Evolutionary conservation across 2,113 vertebrate species (phyloP).

Genomic region (Stomatorhinus ivindoensis): DNA sequence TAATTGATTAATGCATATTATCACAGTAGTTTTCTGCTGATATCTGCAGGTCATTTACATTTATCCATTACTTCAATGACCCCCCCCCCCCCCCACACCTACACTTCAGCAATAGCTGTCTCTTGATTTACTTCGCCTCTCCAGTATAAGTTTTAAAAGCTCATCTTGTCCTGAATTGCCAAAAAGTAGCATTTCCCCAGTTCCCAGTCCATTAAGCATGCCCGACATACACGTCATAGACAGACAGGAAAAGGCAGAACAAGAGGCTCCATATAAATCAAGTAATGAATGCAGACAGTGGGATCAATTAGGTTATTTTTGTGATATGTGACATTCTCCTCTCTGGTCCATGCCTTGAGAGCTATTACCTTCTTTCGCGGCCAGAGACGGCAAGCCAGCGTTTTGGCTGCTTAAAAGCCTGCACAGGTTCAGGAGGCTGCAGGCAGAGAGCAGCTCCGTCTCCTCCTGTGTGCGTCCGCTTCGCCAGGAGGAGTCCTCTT

Average conservation of each 20-base stretch:
- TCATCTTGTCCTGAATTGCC: constrained; percentile 7
- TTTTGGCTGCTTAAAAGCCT: neutral
- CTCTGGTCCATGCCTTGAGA: neutral
- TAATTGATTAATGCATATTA: constrained; percentile 1
- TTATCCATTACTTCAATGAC: constrained; percentile 50
- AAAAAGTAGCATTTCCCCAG: constrained; percentile 7
- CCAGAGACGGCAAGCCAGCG: neutral
- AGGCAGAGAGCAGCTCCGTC: neutral
- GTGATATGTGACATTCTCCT: neutral
- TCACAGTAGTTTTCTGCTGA: neutral
- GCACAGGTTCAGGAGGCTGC: neutral
- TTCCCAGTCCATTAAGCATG: neutral
- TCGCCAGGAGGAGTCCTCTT: neutral
- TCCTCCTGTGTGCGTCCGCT: neutral
- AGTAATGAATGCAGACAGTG: neutral
- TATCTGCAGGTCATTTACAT: constrained; percentile 2
- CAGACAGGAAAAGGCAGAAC: neutral
- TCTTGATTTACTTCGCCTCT: constrained; percentile 18
- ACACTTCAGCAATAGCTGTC: constrained; percentile 13
- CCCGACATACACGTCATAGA: neutral
- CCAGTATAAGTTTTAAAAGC: neutral
- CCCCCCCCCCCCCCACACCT: constrained; percentile 36
- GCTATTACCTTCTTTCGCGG: neutral
- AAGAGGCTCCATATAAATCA: constrained; percentile 4
- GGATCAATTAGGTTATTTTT: constrained; percentile 7